Evolutionary conservation across 2,113 vertebrate genomes (phyloP).

Genomic region (Tor tambroides): DNA sequence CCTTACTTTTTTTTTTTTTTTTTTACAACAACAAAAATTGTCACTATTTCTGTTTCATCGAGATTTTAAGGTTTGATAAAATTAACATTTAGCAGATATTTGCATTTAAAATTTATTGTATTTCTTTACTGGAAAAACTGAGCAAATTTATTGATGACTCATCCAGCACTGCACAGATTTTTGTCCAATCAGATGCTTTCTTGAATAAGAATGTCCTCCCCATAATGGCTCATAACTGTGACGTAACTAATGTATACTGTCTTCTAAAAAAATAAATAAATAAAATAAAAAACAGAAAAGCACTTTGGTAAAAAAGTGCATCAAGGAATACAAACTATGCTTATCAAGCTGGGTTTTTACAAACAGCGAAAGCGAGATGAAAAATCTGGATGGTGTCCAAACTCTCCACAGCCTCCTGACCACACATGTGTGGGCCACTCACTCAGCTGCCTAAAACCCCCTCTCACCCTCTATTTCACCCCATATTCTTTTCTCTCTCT

Average conservation of each 20-base stretch:
- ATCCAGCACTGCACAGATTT: background rate
- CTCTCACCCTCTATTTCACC: constrained; percentile 64
- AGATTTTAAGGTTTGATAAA: background rate
- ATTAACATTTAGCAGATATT: background rate
- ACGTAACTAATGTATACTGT: background rate
- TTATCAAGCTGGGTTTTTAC: background rate
- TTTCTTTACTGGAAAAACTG: background rate
- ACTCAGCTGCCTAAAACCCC: constrained; percentile 54
- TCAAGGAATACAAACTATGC: background rate
- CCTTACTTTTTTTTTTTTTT: no score
- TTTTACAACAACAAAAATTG: background rate
- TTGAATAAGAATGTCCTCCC: background rate
- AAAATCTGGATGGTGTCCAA: constrained; percentile 44
- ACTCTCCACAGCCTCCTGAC: constrained; percentile 41
- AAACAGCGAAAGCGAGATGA: constrained; percentile 41
- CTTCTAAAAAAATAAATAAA: background rate
- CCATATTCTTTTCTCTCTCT: constrained; percentile 38
- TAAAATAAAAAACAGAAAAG: background rate
- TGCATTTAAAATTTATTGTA: background rate
- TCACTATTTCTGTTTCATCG: background rate
- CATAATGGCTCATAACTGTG: background rate
- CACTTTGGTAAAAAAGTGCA: background rate
- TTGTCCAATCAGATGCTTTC: background rate
- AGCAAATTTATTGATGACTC: no score
- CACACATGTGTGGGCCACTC: constrained; percentile 58